Conservation (phyloP, 2,888 invertebrate genomes). For the Drosophila pseudotakahashii region DNA sequence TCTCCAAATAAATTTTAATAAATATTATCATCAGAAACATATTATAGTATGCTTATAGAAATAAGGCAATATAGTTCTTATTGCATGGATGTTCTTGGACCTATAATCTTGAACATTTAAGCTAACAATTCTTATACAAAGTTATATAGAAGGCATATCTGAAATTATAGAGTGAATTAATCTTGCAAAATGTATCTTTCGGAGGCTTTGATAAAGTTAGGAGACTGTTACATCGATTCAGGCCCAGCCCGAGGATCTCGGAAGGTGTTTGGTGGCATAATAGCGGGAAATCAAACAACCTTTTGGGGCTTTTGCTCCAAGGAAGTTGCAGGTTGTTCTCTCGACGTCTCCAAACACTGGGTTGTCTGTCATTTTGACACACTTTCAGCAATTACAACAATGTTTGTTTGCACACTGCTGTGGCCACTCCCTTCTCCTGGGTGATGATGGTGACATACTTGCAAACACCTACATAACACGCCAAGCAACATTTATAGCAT, state of each 20-base stretch:
- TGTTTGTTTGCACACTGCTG: conserved; percentile 61
- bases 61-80: too few relatives aligned
- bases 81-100: too few relatives aligned
- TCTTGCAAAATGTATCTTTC: too few relatives aligned
- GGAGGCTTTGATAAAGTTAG: too few relatives aligned
- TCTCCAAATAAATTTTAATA: too few relatives aligned
- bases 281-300: conserved; percentile 10
- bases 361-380: conserved; percentile 67
- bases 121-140: too few relatives aligned
- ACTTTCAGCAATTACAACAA: conserved; percentile 66
- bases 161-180: too few relatives aligned
- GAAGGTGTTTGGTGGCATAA: conserved; percentile 19
- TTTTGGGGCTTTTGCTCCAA: conserved; percentile 10
- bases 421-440: conserved; percentile 11
- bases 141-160: too few relatives aligned
- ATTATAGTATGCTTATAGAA: too few relatives aligned
- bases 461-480: conserved; percentile 51
- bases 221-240: too few relatives aligned
- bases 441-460: conserved; percentile 57
- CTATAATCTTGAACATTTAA: too few relatives aligned
- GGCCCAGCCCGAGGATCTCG: not conserved
- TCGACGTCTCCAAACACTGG: conserved; percentile 16
- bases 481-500: conserved; percentile 63
- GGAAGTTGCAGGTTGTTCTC: conserved; percentile 31
- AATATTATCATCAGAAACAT: too few relatives aligned